A percentile compares a stretch with the other conserved stretches of the same genome.
Evolutionary conservation across 2,797 vertebrate species (phyloP).

Genomic region (Chelon labrosus): DNA sequence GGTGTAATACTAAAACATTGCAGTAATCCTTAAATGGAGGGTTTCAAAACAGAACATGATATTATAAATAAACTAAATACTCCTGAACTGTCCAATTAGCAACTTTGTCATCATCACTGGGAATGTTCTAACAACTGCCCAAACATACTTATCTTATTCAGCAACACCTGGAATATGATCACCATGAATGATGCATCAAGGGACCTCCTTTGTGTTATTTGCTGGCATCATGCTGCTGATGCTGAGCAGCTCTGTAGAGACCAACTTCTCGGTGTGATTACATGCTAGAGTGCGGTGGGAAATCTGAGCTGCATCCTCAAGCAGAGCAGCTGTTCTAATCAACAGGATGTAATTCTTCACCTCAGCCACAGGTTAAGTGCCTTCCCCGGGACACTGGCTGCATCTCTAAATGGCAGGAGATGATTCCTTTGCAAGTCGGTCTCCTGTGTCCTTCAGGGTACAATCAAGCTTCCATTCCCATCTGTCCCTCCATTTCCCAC

Average conservation of each 20-base stretch:
- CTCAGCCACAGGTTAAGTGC: constrained; percentile 63
- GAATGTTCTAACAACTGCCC: too few relatives aligned
- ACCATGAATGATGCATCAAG: constrained; percentile 17
- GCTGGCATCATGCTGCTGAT: constrained; percentile 14
- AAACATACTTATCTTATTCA: not conserved
- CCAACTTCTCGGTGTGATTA: constrained; percentile 41
- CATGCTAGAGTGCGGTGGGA: constrained; percentile 41
- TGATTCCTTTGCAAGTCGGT: constrained; percentile 44
- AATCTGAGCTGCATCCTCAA: constrained; percentile 47
- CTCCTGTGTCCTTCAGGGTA: constrained; percentile 51
- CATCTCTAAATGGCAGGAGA: constrained; percentile 52
- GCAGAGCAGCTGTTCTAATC: constrained; percentile 55
- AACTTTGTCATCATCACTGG: too few relatives aligned
- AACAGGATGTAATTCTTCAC: constrained; percentile 59
- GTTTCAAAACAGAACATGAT: too few relatives aligned
- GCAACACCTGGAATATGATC: constrained; percentile 4
- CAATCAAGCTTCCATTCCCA: constrained; percentile 47
- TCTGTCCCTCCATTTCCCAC: constrained; percentile 53
- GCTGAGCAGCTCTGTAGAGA: constrained; percentile 30
- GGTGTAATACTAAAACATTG: not conserved
- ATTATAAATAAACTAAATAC: too few relatives aligned
- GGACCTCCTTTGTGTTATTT: constrained; percentile 9
- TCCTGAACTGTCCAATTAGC: too few relatives aligned
- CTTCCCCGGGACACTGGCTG: constrained; percentile 42
- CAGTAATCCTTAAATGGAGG: too few relatives aligned